Evolutionary conservation across 2,888 invertebrate genomes (phyloP).

Genomic region (Caenorhabditis becei): DNA sequence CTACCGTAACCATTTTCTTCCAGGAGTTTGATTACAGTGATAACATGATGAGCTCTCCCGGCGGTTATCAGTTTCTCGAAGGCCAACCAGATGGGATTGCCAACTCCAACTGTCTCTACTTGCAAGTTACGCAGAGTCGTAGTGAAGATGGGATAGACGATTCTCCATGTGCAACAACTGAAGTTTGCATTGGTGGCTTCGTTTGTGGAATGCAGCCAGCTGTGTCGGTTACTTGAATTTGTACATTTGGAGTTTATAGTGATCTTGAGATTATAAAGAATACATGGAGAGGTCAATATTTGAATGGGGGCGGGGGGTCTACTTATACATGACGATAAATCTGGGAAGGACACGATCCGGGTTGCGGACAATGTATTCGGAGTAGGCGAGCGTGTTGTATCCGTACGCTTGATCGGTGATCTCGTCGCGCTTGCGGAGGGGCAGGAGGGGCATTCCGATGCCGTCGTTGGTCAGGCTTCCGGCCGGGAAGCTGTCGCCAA

Average conservation of each 20-base stretch:
- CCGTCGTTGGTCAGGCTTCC: constrained; percentile 59
- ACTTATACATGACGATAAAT: constrained; percentile 66
- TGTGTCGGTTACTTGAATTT: neutral
- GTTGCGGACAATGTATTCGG: constrained; percentile 69
- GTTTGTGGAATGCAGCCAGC: constrained; percentile 10
- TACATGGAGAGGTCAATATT: neutral
- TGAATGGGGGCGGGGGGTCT: neutral
- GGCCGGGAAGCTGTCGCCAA: constrained; percentile 48
- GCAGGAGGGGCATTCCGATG: constrained; percentile 63
- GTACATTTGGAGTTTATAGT: too few species aligned
- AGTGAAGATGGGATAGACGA: neutral
- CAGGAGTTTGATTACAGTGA: neutral
- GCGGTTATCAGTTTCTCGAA: neutral
- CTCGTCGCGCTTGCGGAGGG: constrained; percentile 35
- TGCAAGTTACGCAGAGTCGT: neutral
- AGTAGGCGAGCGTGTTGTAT: constrained; percentile 45
- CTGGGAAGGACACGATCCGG: constrained; percentile 62
- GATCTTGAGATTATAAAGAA: too few species aligned
- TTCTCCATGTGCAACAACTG: neutral
- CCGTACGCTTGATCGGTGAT: constrained; percentile 19
- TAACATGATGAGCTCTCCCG: neutral
- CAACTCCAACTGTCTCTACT: neutral
- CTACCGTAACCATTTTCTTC: too few species aligned
- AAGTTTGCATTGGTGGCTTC: constrained; percentile 5
- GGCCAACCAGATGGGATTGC: neutral